Conservation (phyloP, 1,140 invertebrate genomes). For the Drosophila bocqueti region DNA sequence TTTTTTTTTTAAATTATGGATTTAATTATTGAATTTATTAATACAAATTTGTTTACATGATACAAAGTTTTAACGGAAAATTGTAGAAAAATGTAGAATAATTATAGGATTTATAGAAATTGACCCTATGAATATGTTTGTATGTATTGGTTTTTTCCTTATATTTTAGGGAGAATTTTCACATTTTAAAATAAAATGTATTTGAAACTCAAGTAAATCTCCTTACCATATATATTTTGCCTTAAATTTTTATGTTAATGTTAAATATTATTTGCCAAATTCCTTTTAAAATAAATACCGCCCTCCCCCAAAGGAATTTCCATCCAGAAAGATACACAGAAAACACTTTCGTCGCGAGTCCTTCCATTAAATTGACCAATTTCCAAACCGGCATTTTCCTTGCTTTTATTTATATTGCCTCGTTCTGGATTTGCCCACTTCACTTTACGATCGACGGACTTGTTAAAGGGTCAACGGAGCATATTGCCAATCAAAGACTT, state of each 20-base stretch:
- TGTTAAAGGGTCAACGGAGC: conserved; percentile 45
- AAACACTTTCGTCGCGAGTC: conserved; percentile 9
- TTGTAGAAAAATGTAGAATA: no score
- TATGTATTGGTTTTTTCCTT: neutral
- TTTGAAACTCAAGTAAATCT: neutral
- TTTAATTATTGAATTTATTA: no score
- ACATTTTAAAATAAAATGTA: neutral
- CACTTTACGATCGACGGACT: conserved; percentile 32
- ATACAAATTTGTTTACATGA: no score
- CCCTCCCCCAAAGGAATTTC: neutral
- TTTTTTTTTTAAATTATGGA: no score
- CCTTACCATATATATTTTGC: neutral
- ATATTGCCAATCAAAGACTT: conserved; percentile 77
- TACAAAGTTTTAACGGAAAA: no score
- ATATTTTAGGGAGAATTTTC: neutral
- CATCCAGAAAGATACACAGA: neutral
- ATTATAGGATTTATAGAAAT: no score
- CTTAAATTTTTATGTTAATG: neutral
- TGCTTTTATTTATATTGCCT: conserved; percentile 20
- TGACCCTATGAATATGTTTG: no score
- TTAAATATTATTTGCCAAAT: neutral
- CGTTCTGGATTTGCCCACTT: conserved; percentile 6
- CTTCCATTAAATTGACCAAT: conserved; percentile 10
- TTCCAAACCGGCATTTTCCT: neutral
- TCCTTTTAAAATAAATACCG: neutral